Evolutionary conservation across 2,797 vertebrate species (phyloP).

Genomic region (Tangara arthus): DNA sequence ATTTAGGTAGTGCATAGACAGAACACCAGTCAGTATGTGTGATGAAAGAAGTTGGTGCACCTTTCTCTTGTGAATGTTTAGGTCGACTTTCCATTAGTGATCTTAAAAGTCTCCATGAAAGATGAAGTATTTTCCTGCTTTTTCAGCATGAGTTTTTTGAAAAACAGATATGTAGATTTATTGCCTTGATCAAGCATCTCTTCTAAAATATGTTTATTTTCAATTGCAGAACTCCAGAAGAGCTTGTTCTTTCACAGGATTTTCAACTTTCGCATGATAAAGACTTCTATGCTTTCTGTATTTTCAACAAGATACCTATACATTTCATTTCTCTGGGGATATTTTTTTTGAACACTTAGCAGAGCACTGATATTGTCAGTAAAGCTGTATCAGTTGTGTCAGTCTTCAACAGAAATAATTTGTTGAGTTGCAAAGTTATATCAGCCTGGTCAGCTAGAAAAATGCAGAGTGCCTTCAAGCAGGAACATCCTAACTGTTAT

Average conservation of each 20-base stretch:
- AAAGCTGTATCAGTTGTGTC: slow-evolving; percentile 7
- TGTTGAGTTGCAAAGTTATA: not conserved
- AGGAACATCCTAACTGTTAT: not conserved
- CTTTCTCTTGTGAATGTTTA: not conserved
- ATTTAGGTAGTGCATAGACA: not conserved
- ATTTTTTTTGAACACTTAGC: not conserved
- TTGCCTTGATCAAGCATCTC: not conserved
- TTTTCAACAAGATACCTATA: not conserved
- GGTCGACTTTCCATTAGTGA: not conserved
- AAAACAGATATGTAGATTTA: not conserved
- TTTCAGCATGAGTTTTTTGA: not conserved
- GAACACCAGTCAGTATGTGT: not conserved
- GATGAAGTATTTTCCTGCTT: not conserved
- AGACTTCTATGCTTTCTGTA: not conserved
- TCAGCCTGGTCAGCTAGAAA: not conserved
- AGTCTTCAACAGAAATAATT: not conserved
- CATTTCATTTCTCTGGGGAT: not conserved
- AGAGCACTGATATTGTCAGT: not conserved
- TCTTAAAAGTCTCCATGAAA: not conserved
- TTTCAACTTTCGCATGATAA: not conserved
- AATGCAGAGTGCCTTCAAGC: not conserved
- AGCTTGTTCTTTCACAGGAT: not conserved
- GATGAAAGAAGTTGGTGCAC: not conserved
- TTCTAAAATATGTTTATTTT: not conserved
- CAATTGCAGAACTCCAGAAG: not conserved